Base-by-base conservation (phyloP, 2,113 vertebrate genomes). In the Coreoperca whiteheadi region DNA sequence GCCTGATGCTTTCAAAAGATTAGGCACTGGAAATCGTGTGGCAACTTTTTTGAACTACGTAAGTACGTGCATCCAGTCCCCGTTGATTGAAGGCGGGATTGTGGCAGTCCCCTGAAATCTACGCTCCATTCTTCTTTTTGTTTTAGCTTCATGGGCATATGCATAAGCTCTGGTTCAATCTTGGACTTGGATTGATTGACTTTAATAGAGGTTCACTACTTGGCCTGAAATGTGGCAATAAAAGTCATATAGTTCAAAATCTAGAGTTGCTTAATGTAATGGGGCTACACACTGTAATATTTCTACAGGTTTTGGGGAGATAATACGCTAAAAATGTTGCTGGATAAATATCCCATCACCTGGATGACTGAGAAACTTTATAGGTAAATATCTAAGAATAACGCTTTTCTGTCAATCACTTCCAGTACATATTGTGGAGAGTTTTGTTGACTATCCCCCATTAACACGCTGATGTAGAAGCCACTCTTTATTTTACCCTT, bases 21-120 rank as follows among this genome's bases (percentile, higher is more conserved):
- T 99, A 99, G 98, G 98, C 97, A 99, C 98, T 95, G 98, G 98
- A 94, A 99, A 99, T 96, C 98, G 98, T 77, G 94, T 99, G 97
- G 98, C 98, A 80, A 99, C 98, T 94, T 97, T 97, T 97, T 98
- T 99, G 95, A 99, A 97, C 95, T 99, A 99, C 93, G 98, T 99
- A 96, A 99, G 98, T 99, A 99, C 96, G 88, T 9, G 92, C 65
- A 64, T 76, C 46, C 54, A 67, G 70, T 80, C 79, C 77, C 74
- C 65, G 67, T 18, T 70, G 81, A 34, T 60, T 89, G 82, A 87
- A 77, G 81, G 66, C 50, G 4, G 32, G 50, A 57, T 66, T 63
- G 56, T 34, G 53, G 50, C 8, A n/a, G 34, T 53, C 23, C 0
- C n/a, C 51, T 74, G 32, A 63, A 39, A 56, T 41, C 64, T 41